Conservation (phyloP, 2,113 vertebrate genomes). For the Nothocercus julius region DNA sequence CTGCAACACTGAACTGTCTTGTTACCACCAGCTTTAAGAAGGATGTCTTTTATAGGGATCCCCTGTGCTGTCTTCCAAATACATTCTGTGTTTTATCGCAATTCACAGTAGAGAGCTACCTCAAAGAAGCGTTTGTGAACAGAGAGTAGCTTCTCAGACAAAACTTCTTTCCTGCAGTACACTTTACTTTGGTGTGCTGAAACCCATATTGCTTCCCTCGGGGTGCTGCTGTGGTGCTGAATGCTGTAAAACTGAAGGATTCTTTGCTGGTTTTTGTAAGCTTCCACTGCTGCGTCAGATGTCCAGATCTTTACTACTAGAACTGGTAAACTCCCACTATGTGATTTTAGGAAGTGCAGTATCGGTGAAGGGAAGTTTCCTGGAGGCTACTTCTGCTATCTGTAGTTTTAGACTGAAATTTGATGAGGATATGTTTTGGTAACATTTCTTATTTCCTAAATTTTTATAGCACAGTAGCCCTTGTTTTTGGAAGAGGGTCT, state of each 20-base stretch:
- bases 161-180: background rate
- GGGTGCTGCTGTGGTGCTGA: constrained; percentile 29
- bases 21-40: background rate
- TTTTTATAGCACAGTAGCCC: background rate
- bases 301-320: background rate
- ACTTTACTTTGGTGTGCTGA: constrained; percentile 45
- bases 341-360: background rate
- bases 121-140: background rate
- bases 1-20: background rate
- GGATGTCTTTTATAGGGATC: background rate
- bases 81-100: background rate
- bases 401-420: background rate
- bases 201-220: constrained; percentile 24
- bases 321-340: background rate
- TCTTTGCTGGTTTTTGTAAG: constrained; percentile 41
- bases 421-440: background rate
- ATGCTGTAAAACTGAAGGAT: constrained; percentile 58
- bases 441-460: background rate
- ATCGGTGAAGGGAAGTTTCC: background rate
- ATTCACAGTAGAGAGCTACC: background rate
- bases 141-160: constrained; percentile 1
- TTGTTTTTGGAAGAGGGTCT: background rate
- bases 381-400: background rate
- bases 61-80: background rate
- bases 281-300: constrained; percentile 11